A percentile compares a stretch with the other conserved stretches of the same genome.
Conservation (phyloP, 2,113 vertebrate genomes). For the Passer montanus region DNA sequence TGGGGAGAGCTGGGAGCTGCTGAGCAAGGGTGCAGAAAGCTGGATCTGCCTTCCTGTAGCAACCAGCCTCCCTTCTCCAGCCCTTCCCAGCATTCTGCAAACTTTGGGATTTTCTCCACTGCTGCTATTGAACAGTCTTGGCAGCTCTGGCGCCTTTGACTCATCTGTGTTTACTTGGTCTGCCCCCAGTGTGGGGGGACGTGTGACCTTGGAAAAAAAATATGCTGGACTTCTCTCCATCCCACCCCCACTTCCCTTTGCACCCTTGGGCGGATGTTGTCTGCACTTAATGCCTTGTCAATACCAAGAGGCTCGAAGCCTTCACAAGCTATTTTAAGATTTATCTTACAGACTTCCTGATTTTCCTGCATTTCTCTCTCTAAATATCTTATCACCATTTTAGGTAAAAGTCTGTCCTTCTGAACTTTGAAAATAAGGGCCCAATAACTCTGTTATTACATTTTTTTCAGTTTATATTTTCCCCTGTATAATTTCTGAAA, state of each 20-base stretch:
- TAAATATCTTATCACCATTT: not conserved
- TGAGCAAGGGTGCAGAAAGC: not conserved
- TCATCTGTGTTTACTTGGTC: not conserved
- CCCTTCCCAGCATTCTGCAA: not conserved
- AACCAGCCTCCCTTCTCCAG: not conserved
- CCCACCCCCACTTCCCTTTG: not conserved
- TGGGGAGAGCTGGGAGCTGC: not conserved
- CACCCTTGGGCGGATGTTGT: not conserved
- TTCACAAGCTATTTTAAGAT: slow-evolving; percentile 22
- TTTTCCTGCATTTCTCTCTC: slow-evolving; percentile 1
- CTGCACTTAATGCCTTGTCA: slow-evolving; percentile 2
- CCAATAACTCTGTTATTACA: not conserved
- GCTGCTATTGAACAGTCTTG: not conserved
- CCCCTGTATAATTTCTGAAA: not conserved
- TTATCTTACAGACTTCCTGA: slow-evolving; percentile 33
- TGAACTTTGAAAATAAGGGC: not conserved
- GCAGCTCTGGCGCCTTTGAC: not conserved
- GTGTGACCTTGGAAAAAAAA: not conserved
- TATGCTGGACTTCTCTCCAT: not conserved
- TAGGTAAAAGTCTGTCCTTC: not conserved
- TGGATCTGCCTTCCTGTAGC: not conserved
- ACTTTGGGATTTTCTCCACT: not conserved
- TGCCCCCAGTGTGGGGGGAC: rapidly evolving
- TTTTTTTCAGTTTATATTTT: not conserved
- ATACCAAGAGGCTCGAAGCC: not conserved